These are phyloP conservation scores for Anadara kagoshimensis DNA, from an alignment of 1,140 invertebrate species.

Conservation along the genomic window DNA sequence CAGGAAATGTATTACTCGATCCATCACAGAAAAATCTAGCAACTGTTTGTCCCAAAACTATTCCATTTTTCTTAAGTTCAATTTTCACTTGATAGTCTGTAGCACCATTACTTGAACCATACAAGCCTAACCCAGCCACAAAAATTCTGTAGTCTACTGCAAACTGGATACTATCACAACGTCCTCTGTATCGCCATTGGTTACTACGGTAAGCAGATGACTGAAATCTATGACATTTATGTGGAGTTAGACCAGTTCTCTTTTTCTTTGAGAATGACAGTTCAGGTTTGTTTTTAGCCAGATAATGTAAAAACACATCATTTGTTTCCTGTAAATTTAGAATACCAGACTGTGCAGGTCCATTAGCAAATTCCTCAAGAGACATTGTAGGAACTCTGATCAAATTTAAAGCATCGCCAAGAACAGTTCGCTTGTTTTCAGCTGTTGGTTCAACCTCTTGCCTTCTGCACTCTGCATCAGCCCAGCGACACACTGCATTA, in stretches of 20 bases:
- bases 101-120: conserved; percentile 88
- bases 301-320: conserved; percentile 88
- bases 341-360: conserved; percentile 82
- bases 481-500: conserved; percentile 82
- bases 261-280: conserved; percentile 87
- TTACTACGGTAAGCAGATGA: conserved; percentile 97
- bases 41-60: conserved; percentile 84
- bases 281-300: conserved; percentile 83
- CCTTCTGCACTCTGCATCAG: conserved; percentile 84
- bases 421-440: conserved; percentile 82
- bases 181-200: conserved; percentile 93
- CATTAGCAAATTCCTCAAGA: conserved; percentile 88
- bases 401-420: conserved; percentile 82
- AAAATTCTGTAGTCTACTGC: conserved; percentile 87
- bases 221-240: conserved; percentile 94
- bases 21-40: conserved; percentile 88
- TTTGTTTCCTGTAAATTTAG: conserved; percentile 85
- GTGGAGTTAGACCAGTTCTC: conserved; percentile 89
- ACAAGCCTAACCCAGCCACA: conserved; percentile 90
- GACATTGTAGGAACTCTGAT: conserved; percentile 90
- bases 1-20: conserved; percentile 84
- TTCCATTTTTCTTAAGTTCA: conserved; percentile 84
- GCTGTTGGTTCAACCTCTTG: conserved; percentile 80
- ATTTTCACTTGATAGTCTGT: conserved; percentile 88
- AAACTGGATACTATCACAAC: conserved; percentile 90